Evolutionary conservation across 2,113 vertebrate species (phyloP).

Genomic region (Solea solea): DNA sequence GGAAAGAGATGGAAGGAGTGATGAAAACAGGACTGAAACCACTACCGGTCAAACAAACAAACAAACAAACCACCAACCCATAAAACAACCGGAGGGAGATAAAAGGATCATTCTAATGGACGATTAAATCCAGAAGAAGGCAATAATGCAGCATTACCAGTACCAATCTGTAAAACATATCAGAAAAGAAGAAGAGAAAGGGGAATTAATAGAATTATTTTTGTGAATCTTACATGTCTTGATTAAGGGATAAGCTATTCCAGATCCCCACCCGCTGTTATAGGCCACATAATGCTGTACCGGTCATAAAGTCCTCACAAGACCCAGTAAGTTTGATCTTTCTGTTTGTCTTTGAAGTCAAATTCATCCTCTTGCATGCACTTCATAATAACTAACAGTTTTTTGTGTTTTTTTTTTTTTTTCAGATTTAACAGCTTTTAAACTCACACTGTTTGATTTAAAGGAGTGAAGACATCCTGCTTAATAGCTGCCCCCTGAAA

Average conservation of each 20-base stretch:
- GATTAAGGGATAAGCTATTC: background rate
- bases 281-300: background rate
- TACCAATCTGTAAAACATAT: too few species aligned
- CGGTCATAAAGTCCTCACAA: background rate
- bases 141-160: too few species aligned
- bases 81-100: too few species aligned
- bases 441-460: constrained; percentile 57
- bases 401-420: constrained; percentile 28
- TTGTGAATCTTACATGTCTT: background rate
- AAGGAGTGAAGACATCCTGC: constrained; percentile 29
- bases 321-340: background rate
- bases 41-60: too few species aligned
- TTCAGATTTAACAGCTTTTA: constrained; percentile 52
- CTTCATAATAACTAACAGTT: constrained; percentile 33
- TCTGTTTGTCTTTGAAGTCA: background rate
- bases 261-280: background rate
- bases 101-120: too few species aligned
- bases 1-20: too few species aligned
- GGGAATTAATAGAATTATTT: too few species aligned
- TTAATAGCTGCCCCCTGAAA: constrained; percentile 55
- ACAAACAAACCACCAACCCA: too few species aligned
- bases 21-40: too few species aligned
- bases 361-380: constrained; percentile 1
- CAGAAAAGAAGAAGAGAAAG: too few species aligned
- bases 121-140: too few species aligned